These are phyloP conservation scores for Leptura quadrifasciata DNA, from an alignment of 2,888 invertebrate species.

Conservation along the genomic window DNA sequence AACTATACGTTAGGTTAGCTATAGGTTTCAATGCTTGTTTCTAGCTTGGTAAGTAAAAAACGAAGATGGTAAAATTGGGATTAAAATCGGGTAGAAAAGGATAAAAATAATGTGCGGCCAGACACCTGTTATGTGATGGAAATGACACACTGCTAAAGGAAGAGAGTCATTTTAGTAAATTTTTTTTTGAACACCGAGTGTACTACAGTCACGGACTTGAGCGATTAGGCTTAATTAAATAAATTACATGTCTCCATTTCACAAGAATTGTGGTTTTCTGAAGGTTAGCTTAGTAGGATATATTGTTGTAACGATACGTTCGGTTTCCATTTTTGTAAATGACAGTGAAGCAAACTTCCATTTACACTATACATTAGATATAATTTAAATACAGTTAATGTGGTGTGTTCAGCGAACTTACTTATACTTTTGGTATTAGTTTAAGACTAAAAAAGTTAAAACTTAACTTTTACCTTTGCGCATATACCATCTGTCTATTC, in stretches of 20 bases:
- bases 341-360: neutral
- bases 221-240: constrained; percentile 73
- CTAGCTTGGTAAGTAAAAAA: constrained; percentile 45
- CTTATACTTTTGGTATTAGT: too few species aligned
- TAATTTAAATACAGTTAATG: too few species aligned
- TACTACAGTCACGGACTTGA: constrained; percentile 71
- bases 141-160: constrained; percentile 72
- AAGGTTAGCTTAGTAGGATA: constrained; percentile 62
- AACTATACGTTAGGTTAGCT: constrained; percentile 40
- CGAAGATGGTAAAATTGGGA: constrained; percentile 48
- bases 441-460: too few species aligned
- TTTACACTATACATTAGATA: too few species aligned
- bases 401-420: too few species aligned
- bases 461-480: too few species aligned
- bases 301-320: constrained; percentile 55
- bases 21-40: constrained; percentile 30
- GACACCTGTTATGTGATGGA: constrained; percentile 70
- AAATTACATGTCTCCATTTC: constrained; percentile 73
- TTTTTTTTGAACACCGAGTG: constrained; percentile 67
- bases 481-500: too few species aligned
- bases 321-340: neutral
- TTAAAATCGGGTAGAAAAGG: constrained; percentile 42
- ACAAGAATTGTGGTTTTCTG: constrained; percentile 70
- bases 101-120: constrained; percentile 55
- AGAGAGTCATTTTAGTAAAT: constrained; percentile 69